Evolutionary conservation across 2,888 invertebrate species (phyloP), one percentile per base, ranked within the genome.

Genomic region (Agrypnus murinus): DNA sequence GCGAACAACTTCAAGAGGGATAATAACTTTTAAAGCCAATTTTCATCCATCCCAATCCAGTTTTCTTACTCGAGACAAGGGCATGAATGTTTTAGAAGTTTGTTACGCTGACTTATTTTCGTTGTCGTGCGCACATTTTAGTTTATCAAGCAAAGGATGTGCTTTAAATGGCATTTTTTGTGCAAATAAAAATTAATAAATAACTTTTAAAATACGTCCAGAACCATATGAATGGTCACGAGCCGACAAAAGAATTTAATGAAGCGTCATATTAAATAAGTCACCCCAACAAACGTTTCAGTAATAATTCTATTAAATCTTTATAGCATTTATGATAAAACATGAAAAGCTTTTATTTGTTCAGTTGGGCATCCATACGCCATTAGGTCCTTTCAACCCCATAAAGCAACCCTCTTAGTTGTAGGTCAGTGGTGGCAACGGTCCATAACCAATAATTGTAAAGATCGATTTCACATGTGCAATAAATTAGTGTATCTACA

Each of bases 21-120:
- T 69, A 69, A 69, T 69, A 69, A 69, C 48, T 65, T 69, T 69
- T 65, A 69, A 69, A 65, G 69, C 69, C 69, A 69, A 69, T 69
- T 69, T 69, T 65, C 69, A 69, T 69, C 69, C 69, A 65, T 69
- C 59, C 64, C 69, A 69, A 69, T 69, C 69, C 65, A 58, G 69
- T 64, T 69, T 69, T 65, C 65, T 15, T 55, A 50, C 50, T 59
- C 46, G 15, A 65, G 65, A 69, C 65, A 48, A 58, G 58, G 32
- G 31, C 65, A 65, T 69, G 64, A 69, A 69, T 65, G 69, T 69
- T 69, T 69, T 59, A 69, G 58, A 59, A 69, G 38, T 58, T 65
- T 65, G 48, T 59, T 58, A 58, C 65, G 12, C 58, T 57, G 65
- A 65, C 58, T 65, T 65, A 65, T 65, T 48, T 12, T 34, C 31